Evolutionary conservation across 2,797 vertebrate species (phyloP), one percentile per base, ranked within the genome.

Genomic region (Alosa sapidissima): DNA sequence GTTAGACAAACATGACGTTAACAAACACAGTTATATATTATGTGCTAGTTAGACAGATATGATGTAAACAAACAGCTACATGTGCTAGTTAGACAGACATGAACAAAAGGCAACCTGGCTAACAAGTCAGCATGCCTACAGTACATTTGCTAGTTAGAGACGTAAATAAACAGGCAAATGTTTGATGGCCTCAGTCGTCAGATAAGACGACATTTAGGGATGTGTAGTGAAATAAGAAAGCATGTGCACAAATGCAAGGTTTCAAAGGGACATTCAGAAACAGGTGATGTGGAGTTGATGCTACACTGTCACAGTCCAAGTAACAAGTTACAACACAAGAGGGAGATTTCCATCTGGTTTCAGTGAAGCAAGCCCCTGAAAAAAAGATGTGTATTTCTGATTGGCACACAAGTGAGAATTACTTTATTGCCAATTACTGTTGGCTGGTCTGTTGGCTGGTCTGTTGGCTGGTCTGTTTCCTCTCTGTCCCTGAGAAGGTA

Each of bases 141-240:
- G 41, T 68, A 54, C 81, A 72, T 47, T 11, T 48, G 60, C 65
- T n/a, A 65, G 58, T 33, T 81, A 82, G 78, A 24, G 19, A 60
- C 19, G n/a, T 24, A 6, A 60, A 60, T 5, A 6, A 6, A 60
- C 58, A 58, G 55, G 7, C 16, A n/a, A n/a, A 62, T 62, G n/a
- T 62, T n/a, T 62, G 24, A 62, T 19, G 55, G 55, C 13, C 13
- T 58, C 55, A 58, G 16, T 58, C 28, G 28, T 28, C 58, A 62
- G 7, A 1, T 11, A 21, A 65, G 28, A 28, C 28, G 28, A 28
- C 28, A 28, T 28, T 28, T 28, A 28, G 28, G 28, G 28, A 28
- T 28, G 28, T 28, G 28, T 28, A 28, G 28, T 28, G 28, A 28
- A 28, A 28, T 28, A 28, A 28, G 28, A 28, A 28, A 28, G 16